Conservation (phyloP, 2,797 vertebrate genomes). For the Danio tinwini region DNA sequence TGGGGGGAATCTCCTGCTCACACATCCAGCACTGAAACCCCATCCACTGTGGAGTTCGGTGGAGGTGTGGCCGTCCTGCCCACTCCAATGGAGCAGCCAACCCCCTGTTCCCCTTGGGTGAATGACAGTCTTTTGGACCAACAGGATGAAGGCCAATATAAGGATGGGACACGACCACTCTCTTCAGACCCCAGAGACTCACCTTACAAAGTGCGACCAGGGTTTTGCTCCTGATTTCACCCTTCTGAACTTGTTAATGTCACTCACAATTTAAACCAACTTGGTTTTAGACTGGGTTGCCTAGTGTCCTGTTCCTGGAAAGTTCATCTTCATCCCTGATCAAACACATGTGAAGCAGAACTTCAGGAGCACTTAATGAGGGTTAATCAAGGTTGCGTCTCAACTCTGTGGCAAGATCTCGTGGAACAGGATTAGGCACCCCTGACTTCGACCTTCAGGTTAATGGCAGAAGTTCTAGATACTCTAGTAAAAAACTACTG, state of each 20-base stretch:
- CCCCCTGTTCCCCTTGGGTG: conserved; percentile 81
- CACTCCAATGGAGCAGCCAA: conserved; percentile 85
- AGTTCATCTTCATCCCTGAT: neutral
- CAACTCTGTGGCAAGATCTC: too few species aligned
- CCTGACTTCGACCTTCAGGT: neutral
- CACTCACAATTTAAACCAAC: conserved; percentile 7
- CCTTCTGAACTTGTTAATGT: neutral
- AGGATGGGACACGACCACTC: conserved; percentile 90
- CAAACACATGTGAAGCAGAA: neutral
- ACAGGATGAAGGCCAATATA: conserved; percentile 90
- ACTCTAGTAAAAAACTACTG: neutral
- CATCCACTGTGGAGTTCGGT: conserved; percentile 89
- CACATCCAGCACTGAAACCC: conserved; percentile 94
- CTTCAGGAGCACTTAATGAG: too few species aligned
- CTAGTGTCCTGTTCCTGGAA: neutral
- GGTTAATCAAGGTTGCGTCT: too few species aligned
- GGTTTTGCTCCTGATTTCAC: conserved; percentile 87
- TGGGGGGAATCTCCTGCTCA: conserved; percentile 86
- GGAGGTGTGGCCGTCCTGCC: conserved; percentile 83
- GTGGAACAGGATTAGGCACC: too few species aligned
- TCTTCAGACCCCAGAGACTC: conserved; percentile 85
- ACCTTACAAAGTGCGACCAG: conserved; percentile 85
- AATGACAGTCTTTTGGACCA: conserved; percentile 86
- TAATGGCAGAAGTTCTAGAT: neutral
- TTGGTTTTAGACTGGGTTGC: conserved; percentile 3